Evolutionary conservation across 1,140 invertebrate genomes (phyloP).

Genomic region (Neodiprion pinetum): DNA sequence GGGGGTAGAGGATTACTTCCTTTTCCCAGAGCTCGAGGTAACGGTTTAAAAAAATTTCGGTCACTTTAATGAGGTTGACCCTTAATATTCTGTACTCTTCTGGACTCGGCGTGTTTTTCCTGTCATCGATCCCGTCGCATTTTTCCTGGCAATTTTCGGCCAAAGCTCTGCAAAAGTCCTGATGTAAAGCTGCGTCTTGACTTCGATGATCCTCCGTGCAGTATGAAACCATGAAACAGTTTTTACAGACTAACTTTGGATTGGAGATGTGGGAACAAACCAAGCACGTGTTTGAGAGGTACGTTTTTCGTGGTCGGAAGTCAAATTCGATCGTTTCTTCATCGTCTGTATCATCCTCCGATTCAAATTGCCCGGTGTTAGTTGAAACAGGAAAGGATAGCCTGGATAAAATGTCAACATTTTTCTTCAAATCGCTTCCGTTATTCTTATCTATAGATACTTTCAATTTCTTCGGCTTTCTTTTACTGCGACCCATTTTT

Average conservation of each 20-base stretch:
- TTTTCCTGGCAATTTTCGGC: slow-evolving; percentile 33
- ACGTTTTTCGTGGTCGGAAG: slow-evolving; percentile 49
- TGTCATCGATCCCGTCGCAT: slow-evolving; percentile 59
- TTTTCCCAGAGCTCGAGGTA: slow-evolving; percentile 69
- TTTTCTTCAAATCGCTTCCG: background rate
- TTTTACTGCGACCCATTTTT: slow-evolving; percentile 19
- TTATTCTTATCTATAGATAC: slow-evolving; percentile 21
- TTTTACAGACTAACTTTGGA: slow-evolving; percentile 45
- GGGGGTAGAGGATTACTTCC: slow-evolving; percentile 72
- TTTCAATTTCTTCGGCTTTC: slow-evolving; percentile 9
- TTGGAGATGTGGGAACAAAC: slow-evolving; percentile 47
- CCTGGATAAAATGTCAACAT: slow-evolving; percentile 33
- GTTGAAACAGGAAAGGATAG: slow-evolving; percentile 36
- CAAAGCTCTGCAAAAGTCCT: slow-evolving; percentile 55
- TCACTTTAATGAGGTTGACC: slow-evolving; percentile 66
- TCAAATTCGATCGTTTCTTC: slow-evolving; percentile 42
- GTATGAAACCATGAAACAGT: slow-evolving; percentile 64
- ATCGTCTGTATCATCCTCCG: slow-evolving; percentile 37
- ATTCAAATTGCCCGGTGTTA: slow-evolving; percentile 17
- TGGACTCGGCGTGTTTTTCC: slow-evolving; percentile 57
- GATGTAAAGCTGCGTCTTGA: slow-evolving; percentile 55
- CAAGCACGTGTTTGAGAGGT: slow-evolving; percentile 51
- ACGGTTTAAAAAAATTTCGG: slow-evolving; percentile 66
- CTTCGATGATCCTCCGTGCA: slow-evolving; percentile 61
- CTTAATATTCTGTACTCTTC: slow-evolving; percentile 68